Conservation (phyloP, 2,888 invertebrate species). For the Epinotia demarniana region DNA sequence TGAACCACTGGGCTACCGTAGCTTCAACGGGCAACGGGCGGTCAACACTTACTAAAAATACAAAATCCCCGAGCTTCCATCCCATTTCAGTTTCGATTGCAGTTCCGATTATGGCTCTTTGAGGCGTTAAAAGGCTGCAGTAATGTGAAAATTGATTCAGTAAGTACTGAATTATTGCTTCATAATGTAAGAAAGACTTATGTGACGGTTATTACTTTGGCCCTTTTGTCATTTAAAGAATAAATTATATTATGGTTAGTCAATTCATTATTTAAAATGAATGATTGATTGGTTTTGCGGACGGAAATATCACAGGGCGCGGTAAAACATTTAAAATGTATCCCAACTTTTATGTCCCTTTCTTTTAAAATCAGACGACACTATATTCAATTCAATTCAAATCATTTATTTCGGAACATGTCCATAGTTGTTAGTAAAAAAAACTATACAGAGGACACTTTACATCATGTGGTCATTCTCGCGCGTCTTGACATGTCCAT, state of each 20-base stretch:
- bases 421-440: too few relatives aligned
- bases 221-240: not conserved
- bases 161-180: conserved; percentile 9
- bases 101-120: conserved; percentile 27
- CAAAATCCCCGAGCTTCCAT: conserved; percentile 12
- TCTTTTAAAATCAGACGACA: too few relatives aligned
- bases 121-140: conserved; percentile 27
- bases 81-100: conserved; percentile 31
- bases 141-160: conserved; percentile 26
- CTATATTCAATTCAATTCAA: too few relatives aligned
- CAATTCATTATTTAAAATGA: not conserved
- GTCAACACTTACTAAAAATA: conserved; percentile 1
- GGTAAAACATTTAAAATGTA: too few relatives aligned
- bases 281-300: not conserved
- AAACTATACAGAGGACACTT: too few relatives aligned
- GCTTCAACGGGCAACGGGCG: too few relatives aligned
- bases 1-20: too few relatives aligned
- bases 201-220: not conserved
- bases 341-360: too few relatives aligned
- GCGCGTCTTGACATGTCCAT: too few relatives aligned
- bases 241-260: conserved; percentile 1
- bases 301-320: not conserved
- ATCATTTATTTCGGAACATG: too few relatives aligned
- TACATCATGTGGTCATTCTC: too few relatives aligned
- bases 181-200: not conserved